phyloP scores from a whole-genome alignment of 2,797 vertebrate species.

The Mus spretus region DNA sequence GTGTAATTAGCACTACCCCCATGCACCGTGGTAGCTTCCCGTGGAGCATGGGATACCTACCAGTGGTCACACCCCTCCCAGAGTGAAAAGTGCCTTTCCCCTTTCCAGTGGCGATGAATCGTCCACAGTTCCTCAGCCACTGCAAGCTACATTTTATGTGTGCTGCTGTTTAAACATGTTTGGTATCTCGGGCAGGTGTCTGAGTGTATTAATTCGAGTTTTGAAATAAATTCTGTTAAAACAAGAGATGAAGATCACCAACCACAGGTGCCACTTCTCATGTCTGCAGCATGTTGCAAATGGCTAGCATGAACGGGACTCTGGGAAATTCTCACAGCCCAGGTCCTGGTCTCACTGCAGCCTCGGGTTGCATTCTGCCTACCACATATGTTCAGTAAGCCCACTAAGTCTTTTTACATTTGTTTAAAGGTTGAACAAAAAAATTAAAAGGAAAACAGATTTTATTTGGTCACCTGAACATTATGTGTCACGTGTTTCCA shows the following conservation, averaged over 20 bases:
- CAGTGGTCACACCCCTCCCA: not conserved
- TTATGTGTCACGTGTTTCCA: too few relatives aligned
- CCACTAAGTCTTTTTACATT: not conserved
- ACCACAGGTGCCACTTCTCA: fast-evolving
- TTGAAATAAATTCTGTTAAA: not conserved
- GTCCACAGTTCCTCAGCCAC: not conserved
- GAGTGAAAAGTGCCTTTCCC: too few relatives aligned
- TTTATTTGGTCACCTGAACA: not conserved
- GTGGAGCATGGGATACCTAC: not conserved
- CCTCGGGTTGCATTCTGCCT: not conserved
- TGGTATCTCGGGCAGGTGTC: not conserved
- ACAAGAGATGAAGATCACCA: fast-evolving
- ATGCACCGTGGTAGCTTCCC: too few relatives aligned
- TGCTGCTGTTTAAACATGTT: not conserved
- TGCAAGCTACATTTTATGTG: not conserved
- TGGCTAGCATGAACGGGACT: not conserved
- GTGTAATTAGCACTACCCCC: not conserved
- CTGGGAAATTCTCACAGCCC: not conserved
- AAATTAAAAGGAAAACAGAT: not conserved
- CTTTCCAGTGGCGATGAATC: too few relatives aligned
- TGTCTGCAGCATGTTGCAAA: not conserved
- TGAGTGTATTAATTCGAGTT: not conserved
- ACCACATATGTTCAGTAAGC: not conserved
- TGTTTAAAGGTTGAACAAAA: not conserved
- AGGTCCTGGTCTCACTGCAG: not conserved